phyloP scores from a whole-genome alignment of 2,113 vertebrate genomes.

The Tringa solitaria region DNA sequence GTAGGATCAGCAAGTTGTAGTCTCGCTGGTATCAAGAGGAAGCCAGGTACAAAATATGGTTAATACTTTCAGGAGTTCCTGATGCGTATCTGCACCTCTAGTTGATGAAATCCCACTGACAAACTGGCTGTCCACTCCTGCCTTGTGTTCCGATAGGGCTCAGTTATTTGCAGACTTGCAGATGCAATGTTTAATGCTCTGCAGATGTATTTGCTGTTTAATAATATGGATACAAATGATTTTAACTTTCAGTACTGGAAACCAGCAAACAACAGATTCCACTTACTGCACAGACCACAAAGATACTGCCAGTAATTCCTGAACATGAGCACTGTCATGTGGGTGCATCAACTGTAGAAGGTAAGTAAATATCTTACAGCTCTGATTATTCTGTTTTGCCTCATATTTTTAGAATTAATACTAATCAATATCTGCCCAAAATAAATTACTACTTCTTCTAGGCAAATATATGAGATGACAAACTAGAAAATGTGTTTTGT shows the following conservation, averaged over 20 bases:
- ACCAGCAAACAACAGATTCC: neutral
- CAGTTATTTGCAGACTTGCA: neutral
- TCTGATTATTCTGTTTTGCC: neutral
- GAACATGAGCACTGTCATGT: slow-evolving; percentile 17
- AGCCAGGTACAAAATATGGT: neutral
- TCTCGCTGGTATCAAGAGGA: neutral
- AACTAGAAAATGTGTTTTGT: neutral
- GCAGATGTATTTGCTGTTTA: neutral
- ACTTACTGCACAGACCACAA: neutral
- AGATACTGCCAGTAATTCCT: slow-evolving; percentile 44
- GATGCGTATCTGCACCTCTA: neutral
- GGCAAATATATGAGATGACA: neutral
- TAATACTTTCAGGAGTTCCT: neutral
- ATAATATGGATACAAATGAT: neutral
- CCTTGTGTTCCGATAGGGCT: neutral
- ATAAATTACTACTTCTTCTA: neutral
- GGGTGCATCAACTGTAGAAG: neutral
- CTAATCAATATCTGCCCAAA: neutral
- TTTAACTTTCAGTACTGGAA: slow-evolving; percentile 12
- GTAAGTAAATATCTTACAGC: neutral
- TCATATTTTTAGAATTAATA: neutral
- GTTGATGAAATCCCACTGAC: neutral
- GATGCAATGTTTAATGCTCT: neutral
- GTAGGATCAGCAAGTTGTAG: neutral
- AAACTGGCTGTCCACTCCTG: neutral